Base-by-base conservation (phyloP, 2,888 invertebrate genomes). In the Cheilosia impressa region DNA sequence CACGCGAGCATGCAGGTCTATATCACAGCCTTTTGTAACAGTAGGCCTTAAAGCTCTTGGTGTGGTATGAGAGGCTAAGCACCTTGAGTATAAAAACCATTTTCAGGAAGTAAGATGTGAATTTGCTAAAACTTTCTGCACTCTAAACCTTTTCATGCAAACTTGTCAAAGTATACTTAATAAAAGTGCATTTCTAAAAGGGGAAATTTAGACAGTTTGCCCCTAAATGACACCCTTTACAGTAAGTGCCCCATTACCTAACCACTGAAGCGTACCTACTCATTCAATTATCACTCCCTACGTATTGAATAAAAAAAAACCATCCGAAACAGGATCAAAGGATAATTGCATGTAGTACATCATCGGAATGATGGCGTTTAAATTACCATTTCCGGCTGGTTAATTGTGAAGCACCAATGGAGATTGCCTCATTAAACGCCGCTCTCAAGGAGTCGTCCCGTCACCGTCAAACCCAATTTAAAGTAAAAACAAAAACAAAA, bases 351-450 rank as follows among this genome's bases (percentile, higher is more conserved):
- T 57, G 57, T 45, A 31, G 45, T 45, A 17, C 43, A 50, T 19
- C 72, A 34, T 10, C 22, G 15, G 57, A 65, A 58, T 79, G 73
- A 80, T 84, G 75, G 83, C 83, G 80, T 84, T 84, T 84, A 80
- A 84, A 84, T 84, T 84, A 84, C 84, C 84, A 84, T 84, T 84
- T 84, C 84, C 84, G 84, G 80, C 60, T 71, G 79, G 80, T 73
- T 83, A 83, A 79, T 79, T 58, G 75, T 80, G 66, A 60, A 68
- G 65, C 65, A 27, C 75, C 65, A 69, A 65, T 34, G 27, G 65
- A 31, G 60, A 82, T 72, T 47, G 66, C 60, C 71, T 72, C 71
- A 81, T 71, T 77, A 82, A 82, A 71, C 41, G 58, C 53, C 57
- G 52, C 52, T 57, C 75, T 66, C 58, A 84, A 84, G 65, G 50